Conservation (phyloP, 2,797 vertebrate genomes). For the Clarias laeviceps region DNA sequence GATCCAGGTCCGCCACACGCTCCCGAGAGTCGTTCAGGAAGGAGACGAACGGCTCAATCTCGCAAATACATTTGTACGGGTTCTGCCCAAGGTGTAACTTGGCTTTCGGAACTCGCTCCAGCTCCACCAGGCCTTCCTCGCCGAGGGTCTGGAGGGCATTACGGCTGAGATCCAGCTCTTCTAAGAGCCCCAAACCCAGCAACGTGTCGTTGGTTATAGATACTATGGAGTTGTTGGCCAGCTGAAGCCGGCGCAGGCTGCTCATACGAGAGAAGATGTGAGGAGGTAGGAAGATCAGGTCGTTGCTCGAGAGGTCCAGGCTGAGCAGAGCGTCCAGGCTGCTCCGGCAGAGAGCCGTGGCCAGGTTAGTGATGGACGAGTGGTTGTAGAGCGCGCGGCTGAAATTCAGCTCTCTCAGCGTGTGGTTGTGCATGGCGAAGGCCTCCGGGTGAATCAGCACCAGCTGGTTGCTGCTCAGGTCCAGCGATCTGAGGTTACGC, state of each 20-base stretch:
- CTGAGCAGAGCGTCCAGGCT: constrained; percentile 63
- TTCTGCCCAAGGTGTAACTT: constrained; percentile 67
- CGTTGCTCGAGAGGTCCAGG: constrained; percentile 76
- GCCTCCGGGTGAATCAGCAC: constrained; percentile 74
- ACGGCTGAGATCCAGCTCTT: constrained; percentile 74
- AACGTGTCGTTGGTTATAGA: constrained; percentile 74
- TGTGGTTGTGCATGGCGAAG: constrained; percentile 67
- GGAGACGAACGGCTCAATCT: constrained; percentile 71
- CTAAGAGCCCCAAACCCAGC: constrained; percentile 67
- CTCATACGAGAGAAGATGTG: constrained; percentile 68
- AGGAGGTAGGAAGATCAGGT: constrained; percentile 71
- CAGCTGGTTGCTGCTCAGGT: constrained; percentile 80
- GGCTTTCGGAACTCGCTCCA: constrained; percentile 62
- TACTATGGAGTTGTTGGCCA: constrained; percentile 77
- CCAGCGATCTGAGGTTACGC: constrained; percentile 73
- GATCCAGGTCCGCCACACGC: constrained; percentile 61
- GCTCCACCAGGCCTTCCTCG: constrained; percentile 69
- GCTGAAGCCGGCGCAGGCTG: constrained; percentile 64
- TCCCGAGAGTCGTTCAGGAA: constrained; percentile 75
- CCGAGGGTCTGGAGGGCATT: constrained; percentile 73
- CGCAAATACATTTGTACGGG: constrained; percentile 76
- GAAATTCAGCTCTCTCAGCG: constrained; percentile 78
- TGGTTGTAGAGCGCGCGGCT: constrained; percentile 78
- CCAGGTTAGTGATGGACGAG: constrained; percentile 67
- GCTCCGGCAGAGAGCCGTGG: constrained; percentile 68